Evolutionary conservation across 2,797 vertebrate genomes (phyloP), one percentile per base, ranked within the genome.

Genomic region (Knipowitschia caucasica): DNA sequence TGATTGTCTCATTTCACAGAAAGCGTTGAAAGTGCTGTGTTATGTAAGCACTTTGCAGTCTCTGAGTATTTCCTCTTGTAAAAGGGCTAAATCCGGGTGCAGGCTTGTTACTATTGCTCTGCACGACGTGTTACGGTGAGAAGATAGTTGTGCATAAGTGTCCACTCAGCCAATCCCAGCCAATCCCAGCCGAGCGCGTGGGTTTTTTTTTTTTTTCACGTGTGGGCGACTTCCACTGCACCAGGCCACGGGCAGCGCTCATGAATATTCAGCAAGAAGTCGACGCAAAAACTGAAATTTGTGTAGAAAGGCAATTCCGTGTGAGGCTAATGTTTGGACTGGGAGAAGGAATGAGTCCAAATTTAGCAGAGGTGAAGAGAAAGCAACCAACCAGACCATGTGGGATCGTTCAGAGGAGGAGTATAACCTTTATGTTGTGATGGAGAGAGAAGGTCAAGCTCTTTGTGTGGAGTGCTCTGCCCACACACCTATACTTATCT

Each of bases 161-260:
- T 33, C 52, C 50, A 67, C 55, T 45, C 42, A 75, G 40, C 71
- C 67, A 77, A 71, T 68, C 58, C 26, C 42, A 75, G 40, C 71
- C 67, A 77, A 71, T 68, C 58, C 26, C 29, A 50, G 60, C 36
- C 1, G 23, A 47, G 53, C 46, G 56, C 25, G 78, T 74, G 38
- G 81, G 73, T 50, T 63, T 31, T 55, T 55, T 30, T n/a, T n/a
- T n/a, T n/a, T n/a, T n/a, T 7, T 10, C 40, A 44, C 26, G 72
- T 39, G 83, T 78, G 77, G 80, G 84, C 49, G n/a, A 63, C 52
- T 49, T 64, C 60, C 53, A 59, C 69, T 78, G 62, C 56, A 52
- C 62, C 59, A 58, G 58, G 62, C 54, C 43, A 43, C 42, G 31
- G 38, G 35, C 45, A 26, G 64, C 44, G 58, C 40, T 71, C 60